phyloP scores from a whole-genome alignment of 2,797 vertebrate species.

The Danio albolineatus region DNA sequence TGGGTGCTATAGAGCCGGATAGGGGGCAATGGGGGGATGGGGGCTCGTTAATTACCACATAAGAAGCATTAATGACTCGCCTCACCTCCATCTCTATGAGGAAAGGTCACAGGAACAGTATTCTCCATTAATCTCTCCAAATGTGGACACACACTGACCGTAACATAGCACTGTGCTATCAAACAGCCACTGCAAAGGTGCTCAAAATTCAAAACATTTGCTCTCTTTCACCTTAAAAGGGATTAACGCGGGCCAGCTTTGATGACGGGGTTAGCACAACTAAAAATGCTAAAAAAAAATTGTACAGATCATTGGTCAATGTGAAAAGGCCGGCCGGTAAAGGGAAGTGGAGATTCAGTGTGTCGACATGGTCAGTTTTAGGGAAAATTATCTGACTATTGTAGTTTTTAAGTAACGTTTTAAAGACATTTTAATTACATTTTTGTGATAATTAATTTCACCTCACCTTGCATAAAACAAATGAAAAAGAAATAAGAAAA shows the following conservation, averaged over 20 bases:
- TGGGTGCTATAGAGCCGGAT: slow-evolving; percentile 37
- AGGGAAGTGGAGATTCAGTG: not conserved
- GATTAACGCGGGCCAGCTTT: slow-evolving; percentile 33
- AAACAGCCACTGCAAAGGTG: slow-evolving; percentile 52
- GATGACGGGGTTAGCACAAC: slow-evolving; percentile 35
- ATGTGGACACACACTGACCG: slow-evolving; percentile 82
- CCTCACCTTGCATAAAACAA: too few species aligned
- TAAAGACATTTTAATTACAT: too few species aligned
- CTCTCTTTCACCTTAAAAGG: slow-evolving; percentile 60
- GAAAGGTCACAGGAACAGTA: slow-evolving; percentile 94
- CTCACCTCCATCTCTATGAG: slow-evolving; percentile 93
- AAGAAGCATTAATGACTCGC: slow-evolving; percentile 94
- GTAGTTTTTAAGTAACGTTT: not conserved
- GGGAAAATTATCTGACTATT: not conserved
- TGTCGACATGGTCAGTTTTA: not conserved
- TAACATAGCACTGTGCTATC: slow-evolving; percentile 31
- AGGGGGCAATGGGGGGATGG: slow-evolving; percentile 68
- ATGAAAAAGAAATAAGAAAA: too few species aligned
- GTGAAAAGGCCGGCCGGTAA: not conserved
- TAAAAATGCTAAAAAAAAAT: not conserved
- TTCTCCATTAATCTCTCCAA: slow-evolving; percentile 92
- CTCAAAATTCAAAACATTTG: slow-evolving; percentile 65
- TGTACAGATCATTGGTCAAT: not conserved
- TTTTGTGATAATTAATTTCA: too few species aligned
- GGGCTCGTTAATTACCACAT: slow-evolving; percentile 94